Base-by-base conservation (phyloP, 2,113 vertebrate genomes). In the Clarias macrocephalus region DNA sequence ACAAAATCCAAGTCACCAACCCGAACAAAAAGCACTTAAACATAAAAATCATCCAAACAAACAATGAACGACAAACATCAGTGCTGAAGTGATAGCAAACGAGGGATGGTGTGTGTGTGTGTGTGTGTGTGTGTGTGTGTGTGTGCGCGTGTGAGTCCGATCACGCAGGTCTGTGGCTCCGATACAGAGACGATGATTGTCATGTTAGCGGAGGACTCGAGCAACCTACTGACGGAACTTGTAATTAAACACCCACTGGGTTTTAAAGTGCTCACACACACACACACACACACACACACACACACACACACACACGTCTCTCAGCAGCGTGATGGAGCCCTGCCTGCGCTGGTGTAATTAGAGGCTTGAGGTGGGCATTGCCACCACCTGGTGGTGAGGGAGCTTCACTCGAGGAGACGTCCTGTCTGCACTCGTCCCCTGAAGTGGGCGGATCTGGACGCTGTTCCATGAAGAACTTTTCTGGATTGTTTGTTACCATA, bases 371-470 rank as follows among this genome's bases (percentile, higher is more conserved):
- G 91, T 95, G 93, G 94, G 89, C 82, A 92, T 91, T 96, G 93
- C 92, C 95, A 94, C 95, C 95, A 94, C 94, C 95, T 96, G 92
- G 91, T 96, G 95, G 95, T 90, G 88, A 91, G 82, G 84, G 73
- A 30, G 83, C 87, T 92, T 93, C 92, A 94, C 88, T 94, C 87
- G 85, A 76, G 7, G 70, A 68, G 89, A 59, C 88, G 85, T 5
- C 16, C 30, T 88, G 87, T 86, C 80, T 87, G 63, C 85, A 83
- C 68, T 28, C 33, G 12, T 68, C 59, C 63, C 86, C 16, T 70
- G 63, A 25, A 68, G 86, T 91, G 75, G 33, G 82, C 84, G 89
- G 81, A 81, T 79, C 57, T 42, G 77, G 85, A 88, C 82, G n/a
- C n/a, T 6, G 48, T 0, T 48, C 48, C 48, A 48, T 8, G 0